Conservation (phyloP, 2,113 vertebrate genomes). For the Sinocyclocheilus rhinocerous region DNA sequence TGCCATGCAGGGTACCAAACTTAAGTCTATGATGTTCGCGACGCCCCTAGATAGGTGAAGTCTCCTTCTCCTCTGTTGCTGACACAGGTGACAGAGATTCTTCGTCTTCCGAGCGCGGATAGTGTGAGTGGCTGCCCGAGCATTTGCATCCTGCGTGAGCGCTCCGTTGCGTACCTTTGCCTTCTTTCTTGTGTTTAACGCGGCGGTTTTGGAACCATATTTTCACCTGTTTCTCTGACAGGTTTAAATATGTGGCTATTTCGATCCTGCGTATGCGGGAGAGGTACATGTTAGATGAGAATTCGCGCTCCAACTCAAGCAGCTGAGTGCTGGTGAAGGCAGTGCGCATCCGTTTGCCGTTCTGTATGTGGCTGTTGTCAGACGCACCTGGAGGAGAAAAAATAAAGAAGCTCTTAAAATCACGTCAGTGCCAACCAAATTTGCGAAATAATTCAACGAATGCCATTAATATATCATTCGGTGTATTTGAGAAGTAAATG, state of each 20-base stretch:
- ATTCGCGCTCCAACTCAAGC: constrained; percentile 94
- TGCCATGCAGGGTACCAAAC: neutral
- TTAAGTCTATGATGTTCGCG: constrained; percentile 6
- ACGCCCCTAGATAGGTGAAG: constrained; percentile 79
- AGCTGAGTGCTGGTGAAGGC: constrained; percentile 98
- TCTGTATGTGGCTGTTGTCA: constrained; percentile 85
- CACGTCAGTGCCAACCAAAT: neutral
- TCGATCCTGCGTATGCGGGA: constrained; percentile 95
- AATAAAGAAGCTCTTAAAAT: neutral
- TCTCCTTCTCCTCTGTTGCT: constrained; percentile 88
- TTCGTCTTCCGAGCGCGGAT: constrained; percentile 92
- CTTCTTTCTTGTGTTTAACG: constrained; percentile 99
- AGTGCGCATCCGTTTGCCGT: constrained; percentile 96
- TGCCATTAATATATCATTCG: neutral
- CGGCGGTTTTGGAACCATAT: constrained; percentile 99
- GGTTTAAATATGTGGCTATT: constrained; percentile 95
- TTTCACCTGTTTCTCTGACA: constrained; percentile 98
- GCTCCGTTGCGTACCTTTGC: constrained; percentile 88
- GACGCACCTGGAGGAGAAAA: constrained; percentile 76
- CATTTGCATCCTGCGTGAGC: constrained; percentile 89
- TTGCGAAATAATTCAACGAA: neutral
- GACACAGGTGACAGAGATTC: constrained; percentile 93
- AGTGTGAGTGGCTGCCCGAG: constrained; percentile 83
- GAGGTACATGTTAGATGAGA: constrained; percentile 98
- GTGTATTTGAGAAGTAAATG: neutral